A percentile compares a stretch with the other conserved stretches of the same genome.
phyloP scores from a whole-genome alignment of 37 sponge, comb jelly and placozoan genomes.

The Halisarca cf. caerulea region DNA sequence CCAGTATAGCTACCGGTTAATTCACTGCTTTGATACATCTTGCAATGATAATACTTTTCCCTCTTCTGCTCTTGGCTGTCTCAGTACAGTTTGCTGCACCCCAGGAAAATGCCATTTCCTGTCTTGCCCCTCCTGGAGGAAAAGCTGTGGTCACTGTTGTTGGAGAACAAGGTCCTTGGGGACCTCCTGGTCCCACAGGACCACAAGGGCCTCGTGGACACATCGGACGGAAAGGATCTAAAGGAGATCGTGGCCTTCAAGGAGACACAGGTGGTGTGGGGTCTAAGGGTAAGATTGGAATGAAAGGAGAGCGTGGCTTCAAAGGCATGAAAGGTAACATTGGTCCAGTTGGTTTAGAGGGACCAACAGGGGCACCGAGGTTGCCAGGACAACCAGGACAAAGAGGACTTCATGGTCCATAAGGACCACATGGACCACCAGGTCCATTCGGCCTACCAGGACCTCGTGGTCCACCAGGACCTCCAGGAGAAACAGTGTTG shows the following conservation, averaged over 20 bases:
- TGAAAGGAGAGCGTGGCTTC: not conserved
- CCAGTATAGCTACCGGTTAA: too few relatives aligned
- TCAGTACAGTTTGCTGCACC: too few relatives aligned
- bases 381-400: not conserved
- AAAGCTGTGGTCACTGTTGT: not conserved
- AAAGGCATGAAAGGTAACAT: not conserved
- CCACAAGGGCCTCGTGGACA: not conserved
- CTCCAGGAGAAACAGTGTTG: not conserved
- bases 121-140: slow-evolving; percentile 5
- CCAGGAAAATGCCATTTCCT: not conserved
- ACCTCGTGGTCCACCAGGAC: not conserved
- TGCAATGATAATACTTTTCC: too few relatives aligned
- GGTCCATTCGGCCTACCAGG: not conserved
- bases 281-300: not conserved
- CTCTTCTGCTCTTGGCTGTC: too few relatives aligned
- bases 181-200: not conserved
- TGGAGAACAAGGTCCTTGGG: slow-evolving; percentile 1
- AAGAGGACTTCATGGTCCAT: not conserved
- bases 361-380: not conserved
- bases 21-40: too few relatives aligned
- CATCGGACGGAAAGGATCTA: not conserved
- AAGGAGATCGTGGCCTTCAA: not conserved
- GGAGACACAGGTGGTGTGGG: not conserved
- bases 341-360: not conserved
- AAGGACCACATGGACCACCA: not conserved